Evolutionary conservation across 2,113 vertebrate species (phyloP).

Genomic region (Lophius piscatorius): DNA sequence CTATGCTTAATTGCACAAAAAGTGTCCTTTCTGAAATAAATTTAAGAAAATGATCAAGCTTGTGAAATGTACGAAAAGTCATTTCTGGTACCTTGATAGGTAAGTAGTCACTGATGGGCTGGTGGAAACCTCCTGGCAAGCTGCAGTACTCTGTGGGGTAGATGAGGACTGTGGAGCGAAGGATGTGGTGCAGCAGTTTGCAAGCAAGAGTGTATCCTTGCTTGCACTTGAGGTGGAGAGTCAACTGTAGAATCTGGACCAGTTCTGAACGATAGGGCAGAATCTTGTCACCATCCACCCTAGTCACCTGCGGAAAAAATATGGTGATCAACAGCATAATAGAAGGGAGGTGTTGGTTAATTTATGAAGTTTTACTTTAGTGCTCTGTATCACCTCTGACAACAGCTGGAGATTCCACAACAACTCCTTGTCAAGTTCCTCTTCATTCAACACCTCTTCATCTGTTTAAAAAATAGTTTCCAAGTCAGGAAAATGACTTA

Average conservation of each 20-base stretch:
- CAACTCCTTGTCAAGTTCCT: constrained; percentile 97
- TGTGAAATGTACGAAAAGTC: background rate
- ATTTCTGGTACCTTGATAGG: constrained; percentile 89
- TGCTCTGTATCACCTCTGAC: constrained; percentile 87
- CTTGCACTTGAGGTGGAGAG: constrained; percentile 93
- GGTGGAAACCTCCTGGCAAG: constrained; percentile 93
- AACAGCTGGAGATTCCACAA: constrained; percentile 97
- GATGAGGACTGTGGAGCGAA: constrained; percentile 92
- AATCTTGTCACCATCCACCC: constrained; percentile 95
- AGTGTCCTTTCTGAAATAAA: background rate
- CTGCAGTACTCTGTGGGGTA: constrained; percentile 99
- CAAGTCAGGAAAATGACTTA: constrained; percentile 12
- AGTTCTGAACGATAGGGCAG: constrained; percentile 90
- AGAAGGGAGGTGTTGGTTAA: background rate
- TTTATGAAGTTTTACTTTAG: background rate
- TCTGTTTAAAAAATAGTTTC: constrained; percentile 84
- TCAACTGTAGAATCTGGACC: constrained; percentile 91
- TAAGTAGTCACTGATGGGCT: constrained; percentile 89
- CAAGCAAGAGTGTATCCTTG: constrained; percentile 96
- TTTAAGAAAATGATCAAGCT: background rate
- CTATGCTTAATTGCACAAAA: too few species aligned
- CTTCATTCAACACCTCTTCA: constrained; percentile 93
- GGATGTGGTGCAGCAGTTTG: constrained; percentile 95
- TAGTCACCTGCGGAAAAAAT: constrained; percentile 85
- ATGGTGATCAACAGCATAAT: background rate